Evolutionary conservation across 2,888 invertebrate genomes (phyloP), one percentile per base, ranked within the genome.

Genomic region (Acholoe squamosa): DNA sequence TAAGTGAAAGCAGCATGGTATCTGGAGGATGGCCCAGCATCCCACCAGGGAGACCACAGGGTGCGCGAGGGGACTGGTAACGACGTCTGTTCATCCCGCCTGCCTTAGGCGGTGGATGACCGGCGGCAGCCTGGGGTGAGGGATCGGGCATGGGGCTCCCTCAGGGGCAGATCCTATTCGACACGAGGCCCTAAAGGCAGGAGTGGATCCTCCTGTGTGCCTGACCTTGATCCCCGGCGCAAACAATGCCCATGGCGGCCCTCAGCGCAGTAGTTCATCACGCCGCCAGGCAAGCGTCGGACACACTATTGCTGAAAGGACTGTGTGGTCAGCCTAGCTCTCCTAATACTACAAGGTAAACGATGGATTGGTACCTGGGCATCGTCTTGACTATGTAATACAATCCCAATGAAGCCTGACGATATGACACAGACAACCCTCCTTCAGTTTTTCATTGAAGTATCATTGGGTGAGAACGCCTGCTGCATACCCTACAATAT

Each of bases 211-310:
- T 28, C 14, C 71, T 14, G 71, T 71, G 71, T 28, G 71, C 71
- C 71, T 71, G 71, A 71, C 31, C 71, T 25, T 25, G 71, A 71
- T 71, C 71, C 28, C 71, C 71, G 71, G 71, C 61, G 71, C 71
- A 71, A 71, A 71, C 71, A 71, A 71, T 71, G 31, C 31, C 71
- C 28, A 0, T 14, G 31, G 71, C 25, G 71, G 28, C 28, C 71
- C 28, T 28, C 61, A 61, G 61, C 61, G 61, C 22, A n/a, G 22
- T 19, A 19, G 61, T 61, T 61, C 61, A 61, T 61, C 61, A 61
- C 22, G 61, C 61, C 61, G 61, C 43, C 43, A 43, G 43, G 43
- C 61, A 19, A 19, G 19, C 61, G 19, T 3, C 61, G 61, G 61
- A 61, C 61, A 61, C 61, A 61, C 61, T n/a, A 19, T 19, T 14